Base-by-base conservation (phyloP, 2,888 invertebrate species). In the Neocrepidodera transversa region DNA sequence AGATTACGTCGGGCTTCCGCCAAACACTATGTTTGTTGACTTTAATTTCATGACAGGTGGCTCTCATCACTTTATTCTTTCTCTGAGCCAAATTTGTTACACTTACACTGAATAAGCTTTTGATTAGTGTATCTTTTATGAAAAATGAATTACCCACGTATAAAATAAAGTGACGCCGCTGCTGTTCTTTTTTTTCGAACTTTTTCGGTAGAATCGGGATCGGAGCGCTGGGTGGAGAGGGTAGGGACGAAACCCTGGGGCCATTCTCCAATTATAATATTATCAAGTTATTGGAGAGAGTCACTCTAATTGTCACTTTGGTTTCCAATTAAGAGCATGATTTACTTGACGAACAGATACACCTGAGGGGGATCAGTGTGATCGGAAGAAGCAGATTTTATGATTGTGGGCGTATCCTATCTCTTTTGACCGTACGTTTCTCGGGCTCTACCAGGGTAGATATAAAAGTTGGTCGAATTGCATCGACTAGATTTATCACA, bases 291-390 rank as follows among this genome's bases (percentile, higher is more conserved):
- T 70, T 66, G 69, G 68, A 63, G 69, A 74, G 74, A 70, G 65
- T 63, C 60, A 72, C 71, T 71, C 74, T 76, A 78, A 78, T 77
- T 77, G 79, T 79, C 78, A 79, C 78, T 77, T 76, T 76, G 73
- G 76, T 75, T 76, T 74, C 76, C 74, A 77, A 78, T 78, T 78
- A 77, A 76, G 72, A n/a, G n/a, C n/a, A n/a, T n/a, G n/a, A n/a
- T n/a, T n/a, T n/a, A n/a, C n/a, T n/a, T n/a, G n/a, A n/a, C n/a
- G n/a, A n/a, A n/a, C n/a, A n/a, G n/a, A n/a, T n/a, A n/a, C n/a
- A n/a, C n/a, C n/a, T n/a, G n/a, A n/a, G n/a, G n/a, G n/a, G n/a
- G n/a, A n/a, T n/a, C n/a, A n/a, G n/a, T n/a, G n/a, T n/a, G n/a
- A n/a, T n/a, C n/a, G n/a, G n/a, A n/a, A n/a, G n/a, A n/a, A n/a